Conservation (phyloP, 2,888 invertebrate species). For the Pediacus dermestoides region DNA sequence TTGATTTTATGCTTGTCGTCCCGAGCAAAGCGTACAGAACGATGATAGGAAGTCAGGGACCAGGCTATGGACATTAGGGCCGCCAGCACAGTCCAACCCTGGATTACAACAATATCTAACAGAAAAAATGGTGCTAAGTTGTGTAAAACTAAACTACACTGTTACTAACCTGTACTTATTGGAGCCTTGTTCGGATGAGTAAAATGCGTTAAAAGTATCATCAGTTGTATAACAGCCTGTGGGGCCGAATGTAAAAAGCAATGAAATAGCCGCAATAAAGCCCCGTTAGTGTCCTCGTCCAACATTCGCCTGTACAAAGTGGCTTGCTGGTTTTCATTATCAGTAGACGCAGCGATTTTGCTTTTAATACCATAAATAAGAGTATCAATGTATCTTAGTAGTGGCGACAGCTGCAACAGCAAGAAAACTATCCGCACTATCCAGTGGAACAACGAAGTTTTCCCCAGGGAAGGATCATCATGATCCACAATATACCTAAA, state of each 20-base stretch:
- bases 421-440: slow-evolving; percentile 48
- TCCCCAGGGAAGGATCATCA: slow-evolving; percentile 48
- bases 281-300: slow-evolving; percentile 51
- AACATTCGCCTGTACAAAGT: slow-evolving; percentile 48
- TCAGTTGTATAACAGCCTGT: slow-evolving; percentile 49
- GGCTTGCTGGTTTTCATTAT: slow-evolving; percentile 41
- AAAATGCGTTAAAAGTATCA: slow-evolving; percentile 43
- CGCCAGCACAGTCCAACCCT: slow-evolving; percentile 52
- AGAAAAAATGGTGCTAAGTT: slow-evolving; percentile 11
- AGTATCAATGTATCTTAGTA: slow-evolving; percentile 51
- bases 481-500: slow-evolving; percentile 51
- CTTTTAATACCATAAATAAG: slow-evolving; percentile 48
- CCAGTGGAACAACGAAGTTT: slow-evolving; percentile 48
- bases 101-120: slow-evolving; percentile 48
- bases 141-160: slow-evolving; percentile 1
- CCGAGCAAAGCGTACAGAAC: slow-evolving; percentile 56
- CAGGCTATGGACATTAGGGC: slow-evolving; percentile 59
- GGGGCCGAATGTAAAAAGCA: slow-evolving; percentile 51
- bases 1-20: slow-evolving; percentile 55
- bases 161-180: slow-evolving; percentile 12
- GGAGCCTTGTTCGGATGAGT: slow-evolving; percentile 31
- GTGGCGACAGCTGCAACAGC: slow-evolving; percentile 51
- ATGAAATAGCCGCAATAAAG: slow-evolving; percentile 48
- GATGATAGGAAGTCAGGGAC: slow-evolving; percentile 59
- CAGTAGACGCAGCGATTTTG: slow-evolving; percentile 41